Base-by-base conservation (phyloP, 2,797 vertebrate genomes). In the Crenichthys baileyi region DNA sequence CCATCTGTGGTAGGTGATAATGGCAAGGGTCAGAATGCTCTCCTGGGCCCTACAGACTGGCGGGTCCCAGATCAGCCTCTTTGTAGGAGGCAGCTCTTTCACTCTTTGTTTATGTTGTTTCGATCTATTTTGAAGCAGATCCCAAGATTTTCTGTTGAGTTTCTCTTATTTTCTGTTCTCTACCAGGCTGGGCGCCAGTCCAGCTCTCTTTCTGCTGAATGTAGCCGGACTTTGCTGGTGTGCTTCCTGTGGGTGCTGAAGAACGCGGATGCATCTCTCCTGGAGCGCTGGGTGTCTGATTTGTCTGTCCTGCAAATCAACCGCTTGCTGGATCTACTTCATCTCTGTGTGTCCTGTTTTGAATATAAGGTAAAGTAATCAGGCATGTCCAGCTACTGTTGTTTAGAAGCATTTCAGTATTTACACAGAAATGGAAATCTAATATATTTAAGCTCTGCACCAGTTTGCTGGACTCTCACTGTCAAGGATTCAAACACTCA, bases 191-290 rank as follows among this genome's bases (percentile, higher is more conserved):
- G 95, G 55, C 96, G 97, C 29, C 93, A 96, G 74, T 90, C 95
- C 87, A 95, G 94, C 68, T 83, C 90, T 1, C 95, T 98, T 29
- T 97, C 97, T 0, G 96, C 96, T 0, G 97, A 98, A 85, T 96
- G 96, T 77, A 98, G 97, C 84, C 93, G 97, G 83, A 97, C 96
- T 24, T 92, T 98, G 85, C 90, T 98, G 90, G 96, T 95, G 55
- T 97, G 97, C 72, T 96, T 97, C 79, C 95, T 98, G 36, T 98
- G 97, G 97, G 97, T 98, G n/a, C 91, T 97, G 92, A 98, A 97
- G 93, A 98, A 97, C 6, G 96, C 95, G 0, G 97, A 98, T 68
- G 94, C 94, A 0, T 91, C 90, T 11, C 92, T 96, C 75, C 91
- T 98, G 87, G 97, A 97, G 88, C 94, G 92, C 84, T 98, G 97